Conservation (phyloP, 2,797 vertebrate genomes). For the Arvicola amphibius region DNA sequence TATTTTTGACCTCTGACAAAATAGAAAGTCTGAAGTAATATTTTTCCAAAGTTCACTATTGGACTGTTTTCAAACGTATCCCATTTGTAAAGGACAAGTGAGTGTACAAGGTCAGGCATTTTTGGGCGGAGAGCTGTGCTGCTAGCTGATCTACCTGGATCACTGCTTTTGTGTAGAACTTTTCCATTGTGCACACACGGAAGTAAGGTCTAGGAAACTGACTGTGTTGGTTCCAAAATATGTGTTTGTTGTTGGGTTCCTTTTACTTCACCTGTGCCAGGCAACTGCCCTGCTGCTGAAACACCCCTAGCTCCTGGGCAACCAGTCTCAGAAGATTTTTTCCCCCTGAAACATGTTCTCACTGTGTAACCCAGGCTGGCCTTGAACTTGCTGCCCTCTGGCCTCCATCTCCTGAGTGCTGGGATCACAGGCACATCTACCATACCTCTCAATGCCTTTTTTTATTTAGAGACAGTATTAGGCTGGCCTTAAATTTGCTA, state of each 20-base stretch:
- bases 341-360: neutral
- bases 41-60: neutral
- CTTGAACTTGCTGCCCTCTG: neutral
- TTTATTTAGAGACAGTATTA: neutral
- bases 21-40: neutral
- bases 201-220: conserved; percentile 20
- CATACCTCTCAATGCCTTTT: neutral
- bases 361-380: neutral
- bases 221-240: neutral
- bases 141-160: neutral
- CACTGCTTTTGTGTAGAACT: neutral
- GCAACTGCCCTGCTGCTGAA: neutral
- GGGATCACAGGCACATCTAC: neutral
- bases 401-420: neutral
- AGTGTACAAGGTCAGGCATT: neutral
- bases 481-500: neutral
- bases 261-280: neutral
- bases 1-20: conserved; percentile 8
- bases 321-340: neutral
- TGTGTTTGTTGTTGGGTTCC: neutral
- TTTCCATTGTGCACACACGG: neutral
- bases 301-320: neutral
- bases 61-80: conserved; percentile 6
- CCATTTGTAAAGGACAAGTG: neutral
- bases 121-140: neutral